Base-by-base conservation (phyloP, 2,888 invertebrate genomes). In the Drosophila buzzatii region DNA sequence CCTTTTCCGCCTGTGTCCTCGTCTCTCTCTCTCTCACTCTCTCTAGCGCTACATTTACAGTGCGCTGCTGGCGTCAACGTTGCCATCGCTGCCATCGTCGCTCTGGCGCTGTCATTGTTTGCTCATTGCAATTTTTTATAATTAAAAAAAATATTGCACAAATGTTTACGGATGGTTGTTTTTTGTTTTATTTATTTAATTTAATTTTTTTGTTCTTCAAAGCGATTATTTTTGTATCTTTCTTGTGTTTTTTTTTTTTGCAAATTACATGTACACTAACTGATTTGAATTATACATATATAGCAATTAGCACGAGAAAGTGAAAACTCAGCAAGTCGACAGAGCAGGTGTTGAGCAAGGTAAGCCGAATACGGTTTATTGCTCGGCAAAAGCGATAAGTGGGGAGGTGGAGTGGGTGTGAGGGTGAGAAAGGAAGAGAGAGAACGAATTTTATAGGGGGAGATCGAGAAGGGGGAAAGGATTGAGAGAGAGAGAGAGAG, bases 71-170 rank as follows among this genome's bases (percentile, higher is more conserved):
- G 49, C 42, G 42, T 41, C 23, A n/a, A 23, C 14, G 35, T 8
- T 14, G 18, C 3, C 35, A 23, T 20, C 9, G 51, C 44, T 44
- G 44, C 44, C 18, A 12, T 16, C 45, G 14, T 18, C 9, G 10
- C 14, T 20, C 44, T 23, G 53, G 10, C 59, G 44, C 42, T 45
- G 49, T 41, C 33, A 49, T 23, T 37, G 79, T 55, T 58, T 18
- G 37, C 12, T 35, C 35, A 33, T 64, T 47, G 65, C 37, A n/a
- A 47, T 47, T 27, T 55, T 53, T 45, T 41, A 35, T 41, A 66
- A 56, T 51, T 62, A 47, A 42, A 47, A 42, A 47, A 57, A 74
- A 37, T 62, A 58, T 55, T 68, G 68, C 57, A 61, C 57, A 67
- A 55, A 44, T 64, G 59, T 52, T 72, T 53, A 55, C 49, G 58